Evolutionary conservation across 2,888 invertebrate species (phyloP).

Genomic region (Cantharis rustica): DNA sequence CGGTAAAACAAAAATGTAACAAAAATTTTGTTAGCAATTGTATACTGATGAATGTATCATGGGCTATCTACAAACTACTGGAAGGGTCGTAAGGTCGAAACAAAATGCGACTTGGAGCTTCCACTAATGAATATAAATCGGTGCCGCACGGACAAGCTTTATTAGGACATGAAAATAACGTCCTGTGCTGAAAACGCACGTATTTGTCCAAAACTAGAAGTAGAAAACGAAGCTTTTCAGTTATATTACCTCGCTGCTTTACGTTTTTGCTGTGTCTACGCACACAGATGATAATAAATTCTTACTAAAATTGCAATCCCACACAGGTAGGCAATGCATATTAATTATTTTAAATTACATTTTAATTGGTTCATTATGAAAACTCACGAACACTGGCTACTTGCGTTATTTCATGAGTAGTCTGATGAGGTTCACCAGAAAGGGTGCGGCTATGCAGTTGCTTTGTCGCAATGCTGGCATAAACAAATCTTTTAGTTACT

Average conservation of each 20-base stretch:
- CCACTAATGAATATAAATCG: constrained; percentile 48
- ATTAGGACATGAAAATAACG: constrained; percentile 28
- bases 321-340: constrained; percentile 37
- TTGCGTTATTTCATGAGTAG: constrained; percentile 22
- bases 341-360: constrained; percentile 40
- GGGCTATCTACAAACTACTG: constrained; percentile 25
- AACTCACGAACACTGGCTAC: constrained; percentile 35
- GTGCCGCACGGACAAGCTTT: constrained; percentile 36
- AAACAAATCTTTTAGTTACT: constrained; percentile 18
- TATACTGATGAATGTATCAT: constrained; percentile 26
- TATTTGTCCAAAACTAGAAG: constrained; percentile 18
- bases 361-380: constrained; percentile 38
- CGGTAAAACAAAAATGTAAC: constrained; percentile 10
- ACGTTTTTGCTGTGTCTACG: constrained; percentile 12
- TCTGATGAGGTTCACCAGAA: constrained; percentile 8
- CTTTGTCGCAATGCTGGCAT: constrained; percentile 23
- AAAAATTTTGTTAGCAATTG: constrained; percentile 14
- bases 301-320: constrained; percentile 21
- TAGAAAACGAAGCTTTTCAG: constrained; percentile 4
- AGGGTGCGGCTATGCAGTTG: constrained; percentile 15
- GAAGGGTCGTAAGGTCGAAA: constrained; percentile 39
- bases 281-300: constrained; percentile 19
- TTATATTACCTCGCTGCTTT: background rate
- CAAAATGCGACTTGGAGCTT: constrained; percentile 43
- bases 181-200: constrained; percentile 23